Evolutionary conservation across 2,888 invertebrate genomes (phyloP).

Genomic region (Caenorhabditis sp.): DNA sequence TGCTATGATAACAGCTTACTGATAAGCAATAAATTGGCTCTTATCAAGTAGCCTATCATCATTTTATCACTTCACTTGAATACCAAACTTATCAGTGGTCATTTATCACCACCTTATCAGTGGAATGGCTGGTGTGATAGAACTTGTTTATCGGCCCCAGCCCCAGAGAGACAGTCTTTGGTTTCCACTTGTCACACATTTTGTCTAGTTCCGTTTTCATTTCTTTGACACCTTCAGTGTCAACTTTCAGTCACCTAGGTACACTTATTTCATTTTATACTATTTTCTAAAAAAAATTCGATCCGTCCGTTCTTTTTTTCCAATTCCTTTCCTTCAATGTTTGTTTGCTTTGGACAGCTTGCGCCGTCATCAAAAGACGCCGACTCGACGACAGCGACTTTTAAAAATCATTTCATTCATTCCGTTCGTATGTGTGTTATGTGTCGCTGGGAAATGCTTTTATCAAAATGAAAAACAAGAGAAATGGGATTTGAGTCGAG

Average conservation of each 20-base stretch:
- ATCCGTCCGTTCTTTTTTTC: no score
- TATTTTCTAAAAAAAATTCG: no score
- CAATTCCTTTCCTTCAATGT: background rate
- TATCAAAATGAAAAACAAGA: conserved; percentile 5
- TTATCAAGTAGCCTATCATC: background rate
- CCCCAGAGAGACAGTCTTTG: conserved; percentile 7
- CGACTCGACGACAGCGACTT: no score
- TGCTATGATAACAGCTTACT: no score
- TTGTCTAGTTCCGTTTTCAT: conserved; percentile 3
- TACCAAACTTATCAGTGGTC: background rate
- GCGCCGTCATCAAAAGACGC: no score
- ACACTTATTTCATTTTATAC: background rate
- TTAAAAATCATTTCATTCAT: background rate
- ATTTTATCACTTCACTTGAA: background rate
- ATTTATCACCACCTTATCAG: background rate
- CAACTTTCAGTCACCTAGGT: no score
- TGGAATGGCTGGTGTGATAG: background rate
- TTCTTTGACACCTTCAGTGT: background rate
- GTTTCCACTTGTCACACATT: background rate
- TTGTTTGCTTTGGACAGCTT: no score
- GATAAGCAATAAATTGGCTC: background rate
- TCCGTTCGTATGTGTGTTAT: no score
- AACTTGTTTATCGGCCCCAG: background rate
- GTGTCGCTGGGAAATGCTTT: conserved; percentile 13
- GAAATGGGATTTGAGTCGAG: background rate